Evolutionary conservation across 1,140 invertebrate genomes (phyloP).

Genomic region (Venustaconcha ellipsiformis): DNA sequence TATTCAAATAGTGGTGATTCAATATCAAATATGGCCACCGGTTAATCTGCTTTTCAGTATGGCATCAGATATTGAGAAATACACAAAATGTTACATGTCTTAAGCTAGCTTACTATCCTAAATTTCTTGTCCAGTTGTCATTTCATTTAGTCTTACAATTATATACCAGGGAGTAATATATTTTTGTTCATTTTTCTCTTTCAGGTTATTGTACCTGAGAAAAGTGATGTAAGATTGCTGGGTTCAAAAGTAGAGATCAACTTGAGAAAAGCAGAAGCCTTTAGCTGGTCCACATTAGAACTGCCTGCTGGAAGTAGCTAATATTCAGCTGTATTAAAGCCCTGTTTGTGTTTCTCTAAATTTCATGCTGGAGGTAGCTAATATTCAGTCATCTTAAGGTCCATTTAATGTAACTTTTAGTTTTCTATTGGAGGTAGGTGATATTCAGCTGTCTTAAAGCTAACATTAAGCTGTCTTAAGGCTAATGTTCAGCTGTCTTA

Average conservation of each 20-base stretch:
- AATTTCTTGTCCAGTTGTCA: neutral
- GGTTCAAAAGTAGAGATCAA: constrained; percentile 97
- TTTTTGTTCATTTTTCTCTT: constrained; percentile 20
- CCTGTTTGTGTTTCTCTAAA: too few relatives aligned
- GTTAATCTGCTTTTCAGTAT: neutral
- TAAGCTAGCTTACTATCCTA: neutral
- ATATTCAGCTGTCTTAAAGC: too few relatives aligned
- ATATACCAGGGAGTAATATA: neutral
- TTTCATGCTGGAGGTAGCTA: too few relatives aligned
- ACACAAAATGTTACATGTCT: neutral
- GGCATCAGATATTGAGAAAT: neutral
- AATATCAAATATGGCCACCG: neutral
- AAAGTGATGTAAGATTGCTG: constrained; percentile 83
- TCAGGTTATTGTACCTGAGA: constrained; percentile 68
- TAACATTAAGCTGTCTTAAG: too few relatives aligned
- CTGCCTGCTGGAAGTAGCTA: neutral
- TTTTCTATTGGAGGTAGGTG: too few relatives aligned
- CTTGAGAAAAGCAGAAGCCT: constrained; percentile 86
- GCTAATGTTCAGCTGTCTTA: too few relatives aligned
- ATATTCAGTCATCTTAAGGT: too few relatives aligned
- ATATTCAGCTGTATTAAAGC: too few relatives aligned
- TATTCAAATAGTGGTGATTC: too few relatives aligned
- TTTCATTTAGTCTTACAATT: neutral
- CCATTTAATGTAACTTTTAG: too few relatives aligned
- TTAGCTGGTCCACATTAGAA: constrained; percentile 77